Percentiles rank a stretch among this genome's conserved stretches.
Conservation (phyloP, 2,113 vertebrate species). For the Tachuris rubrigastra region DNA sequence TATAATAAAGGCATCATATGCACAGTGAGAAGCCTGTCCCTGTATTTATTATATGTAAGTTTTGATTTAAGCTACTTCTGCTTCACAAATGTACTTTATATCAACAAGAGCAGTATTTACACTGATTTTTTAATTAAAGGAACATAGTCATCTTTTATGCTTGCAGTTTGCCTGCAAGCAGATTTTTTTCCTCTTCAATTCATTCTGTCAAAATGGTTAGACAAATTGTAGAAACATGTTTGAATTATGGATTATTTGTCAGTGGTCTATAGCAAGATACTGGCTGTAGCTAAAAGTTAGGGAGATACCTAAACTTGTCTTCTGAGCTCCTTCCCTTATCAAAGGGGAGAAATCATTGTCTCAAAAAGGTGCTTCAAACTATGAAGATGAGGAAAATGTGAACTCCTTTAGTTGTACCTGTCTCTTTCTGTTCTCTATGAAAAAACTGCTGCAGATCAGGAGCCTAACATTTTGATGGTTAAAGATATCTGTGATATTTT, state of each 20-base stretch:
- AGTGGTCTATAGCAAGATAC: background rate
- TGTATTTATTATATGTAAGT: background rate
- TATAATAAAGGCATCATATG: slow-evolving; percentile 31
- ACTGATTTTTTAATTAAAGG: slow-evolving; percentile 55
- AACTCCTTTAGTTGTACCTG: background rate
- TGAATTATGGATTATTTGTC: slow-evolving; percentile 50
- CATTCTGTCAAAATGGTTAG: slow-evolving; percentile 39
- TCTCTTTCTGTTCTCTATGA: background rate
- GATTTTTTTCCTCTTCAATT: background rate
- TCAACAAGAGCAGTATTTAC: slow-evolving; percentile 37
- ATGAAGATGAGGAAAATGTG: background rate
- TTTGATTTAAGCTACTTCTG: slow-evolving; percentile 25
- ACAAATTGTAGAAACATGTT: slow-evolving; percentile 33
- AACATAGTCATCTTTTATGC: slow-evolving; percentile 38
- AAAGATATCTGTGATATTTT: background rate
- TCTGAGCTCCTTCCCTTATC: background rate
- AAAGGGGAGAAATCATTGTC: background rate
- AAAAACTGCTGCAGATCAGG: background rate
- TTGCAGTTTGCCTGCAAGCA: slow-evolving; percentile 34
- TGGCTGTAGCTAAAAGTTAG: background rate
- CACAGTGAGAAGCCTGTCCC: background rate
- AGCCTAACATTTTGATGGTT: background rate
- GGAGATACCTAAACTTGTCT: background rate
- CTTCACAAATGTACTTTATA: slow-evolving; percentile 10
- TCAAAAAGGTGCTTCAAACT: background rate